Conservation (phyloP, 2,113 vertebrate genomes). For the Corythaixoides concolor region DNA sequence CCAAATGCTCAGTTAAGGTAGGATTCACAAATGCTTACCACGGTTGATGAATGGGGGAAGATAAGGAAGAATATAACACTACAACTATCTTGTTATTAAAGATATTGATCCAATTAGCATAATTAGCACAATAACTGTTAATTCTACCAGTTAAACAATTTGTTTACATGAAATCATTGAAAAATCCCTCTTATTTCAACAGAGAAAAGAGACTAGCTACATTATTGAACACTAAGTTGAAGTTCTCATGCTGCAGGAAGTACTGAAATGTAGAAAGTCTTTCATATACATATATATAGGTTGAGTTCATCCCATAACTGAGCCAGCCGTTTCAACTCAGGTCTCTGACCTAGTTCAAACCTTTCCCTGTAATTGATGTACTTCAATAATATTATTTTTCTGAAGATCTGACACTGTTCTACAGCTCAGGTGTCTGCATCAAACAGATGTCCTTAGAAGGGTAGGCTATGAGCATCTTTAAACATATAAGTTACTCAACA, state of each 20-base stretch:
- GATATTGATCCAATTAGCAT: neutral
- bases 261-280: neutral
- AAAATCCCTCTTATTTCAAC: neutral
- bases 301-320: neutral
- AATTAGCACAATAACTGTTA: neutral
- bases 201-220: neutral
- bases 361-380: neutral
- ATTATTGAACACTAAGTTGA: neutral
- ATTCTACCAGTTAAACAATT: neutral
- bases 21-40: neutral
- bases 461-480: neutral
- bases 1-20: neutral
- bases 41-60: neutral
- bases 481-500: neutral
- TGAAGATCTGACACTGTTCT: neutral
- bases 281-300: neutral
- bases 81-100: neutral
- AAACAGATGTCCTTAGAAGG: neutral
- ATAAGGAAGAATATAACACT: neutral
- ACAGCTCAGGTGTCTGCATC: neutral
- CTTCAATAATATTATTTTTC: neutral
- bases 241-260: neutral
- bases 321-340: accelerated
- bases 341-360: neutral
- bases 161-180: neutral